Percentiles rank a stretch among this genome's conserved stretches.
phyloP scores from a whole-genome alignment of 2,113 vertebrate genomes.

The Tylochromis polylepis region DNA sequence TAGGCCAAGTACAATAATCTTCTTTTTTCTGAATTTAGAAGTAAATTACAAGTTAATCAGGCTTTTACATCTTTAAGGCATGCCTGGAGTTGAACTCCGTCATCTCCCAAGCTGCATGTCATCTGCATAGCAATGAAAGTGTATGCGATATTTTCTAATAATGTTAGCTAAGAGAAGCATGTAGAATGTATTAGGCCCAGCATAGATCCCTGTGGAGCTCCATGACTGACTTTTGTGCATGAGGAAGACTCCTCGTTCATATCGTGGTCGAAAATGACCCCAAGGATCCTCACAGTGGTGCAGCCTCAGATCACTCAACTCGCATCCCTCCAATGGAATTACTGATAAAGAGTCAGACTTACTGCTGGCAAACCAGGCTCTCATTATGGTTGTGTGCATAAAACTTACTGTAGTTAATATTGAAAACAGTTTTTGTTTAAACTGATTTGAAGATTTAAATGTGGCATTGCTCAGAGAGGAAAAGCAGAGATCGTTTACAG shows the following conservation, averaged over 20 bases:
- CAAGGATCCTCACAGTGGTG: not conserved
- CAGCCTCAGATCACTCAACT: not conserved
- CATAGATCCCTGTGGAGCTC: not conserved
- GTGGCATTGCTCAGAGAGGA: not conserved
- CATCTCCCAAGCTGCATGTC: not conserved
- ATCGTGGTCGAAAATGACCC: not conserved
- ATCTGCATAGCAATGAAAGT: not conserved
- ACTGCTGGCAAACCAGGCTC: not conserved
- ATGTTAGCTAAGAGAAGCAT: not conserved
- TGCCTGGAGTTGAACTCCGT: not conserved
- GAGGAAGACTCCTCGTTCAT: not conserved
- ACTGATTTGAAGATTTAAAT: not conserved
- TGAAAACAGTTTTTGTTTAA: not conserved
- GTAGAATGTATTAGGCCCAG: not conserved
- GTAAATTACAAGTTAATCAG: too few relatives aligned
- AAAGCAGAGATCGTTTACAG: not conserved
- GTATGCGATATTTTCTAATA: not conserved
- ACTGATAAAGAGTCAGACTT: not conserved
- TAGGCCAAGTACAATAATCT: too few relatives aligned
- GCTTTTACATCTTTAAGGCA: too few relatives aligned
- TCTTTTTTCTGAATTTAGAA: too few relatives aligned
- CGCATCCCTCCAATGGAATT: rapidly evolving
- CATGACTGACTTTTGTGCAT: not conserved
- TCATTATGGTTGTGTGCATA: not conserved
- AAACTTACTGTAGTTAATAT: not conserved